Base-by-base conservation (phyloP, 2,113 vertebrate species). In the Dendropsophus ebraccatus region DNA sequence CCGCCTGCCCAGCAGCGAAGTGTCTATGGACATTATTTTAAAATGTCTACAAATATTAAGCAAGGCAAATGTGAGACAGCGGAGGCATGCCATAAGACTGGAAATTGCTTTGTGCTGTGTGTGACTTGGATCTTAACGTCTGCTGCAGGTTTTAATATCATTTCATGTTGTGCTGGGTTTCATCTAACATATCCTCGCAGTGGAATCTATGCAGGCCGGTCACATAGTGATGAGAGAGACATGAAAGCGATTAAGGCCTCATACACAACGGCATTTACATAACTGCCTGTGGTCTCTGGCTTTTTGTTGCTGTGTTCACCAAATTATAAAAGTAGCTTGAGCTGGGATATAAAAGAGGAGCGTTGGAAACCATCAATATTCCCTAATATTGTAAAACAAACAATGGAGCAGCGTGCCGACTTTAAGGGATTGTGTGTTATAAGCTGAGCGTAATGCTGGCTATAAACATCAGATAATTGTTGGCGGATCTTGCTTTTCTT, bases 31-130 rank as follows among this genome's bases (percentile, higher is more conserved):
- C 49, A 77, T 77, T 52, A 77, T 30, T 77, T 74, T 77, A 77
- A 77, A 77, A 54, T 52, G 74, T 54, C 50, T 30, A 8, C 74
- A 77, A 32, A 50, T 77, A 52, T 77, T 47, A 74, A 54, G 47
- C 49, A 21, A 77, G 47, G 49, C 74, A 35, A 77, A 47, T 32
- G 47, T 54, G 50, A 77, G 28, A 2, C 25, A 50, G 47, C 28
- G 16, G 74, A 77, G 47, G 47, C 74, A 54, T n/a, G 74, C 74
- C 50, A 77, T 30, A 77, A 25, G 47, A 54, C 47, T 77, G 74
- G 47, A 77, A 77, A 77, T 77, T 77, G 49, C 74, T 77, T 77
- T 77, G 74, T 77, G 74, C 74, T 77, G 74, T 12, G 74, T 77
- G 74, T 77, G 74, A 77, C 74, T 77, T 54, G 74, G 74, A 77